These are phyloP conservation scores for Mus pahari DNA, from an alignment of 2,113 vertebrate genomes.

Conservation along the genomic window DNA sequence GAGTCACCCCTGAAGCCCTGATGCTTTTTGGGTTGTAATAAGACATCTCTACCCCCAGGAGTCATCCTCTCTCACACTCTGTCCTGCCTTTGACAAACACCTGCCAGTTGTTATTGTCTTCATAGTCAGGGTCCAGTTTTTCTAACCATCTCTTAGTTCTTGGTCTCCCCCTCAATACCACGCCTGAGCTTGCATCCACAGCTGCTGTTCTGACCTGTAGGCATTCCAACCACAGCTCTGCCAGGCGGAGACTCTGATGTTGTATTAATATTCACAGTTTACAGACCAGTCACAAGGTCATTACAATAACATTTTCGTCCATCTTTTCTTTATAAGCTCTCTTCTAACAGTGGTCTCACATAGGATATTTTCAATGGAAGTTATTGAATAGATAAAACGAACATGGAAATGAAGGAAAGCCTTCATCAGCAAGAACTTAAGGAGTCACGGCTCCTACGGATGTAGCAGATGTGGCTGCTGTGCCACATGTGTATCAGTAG, in stretches of 20 bases:
- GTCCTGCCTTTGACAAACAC: not conserved
- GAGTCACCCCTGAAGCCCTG: not conserved
- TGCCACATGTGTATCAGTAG: no score
- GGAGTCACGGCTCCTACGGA: not conserved
- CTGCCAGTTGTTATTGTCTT: not conserved
- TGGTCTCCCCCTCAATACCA: not conserved
- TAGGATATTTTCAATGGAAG: not conserved
- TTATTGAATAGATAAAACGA: not conserved
- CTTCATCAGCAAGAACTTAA: not conserved
- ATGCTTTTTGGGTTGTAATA: no score
- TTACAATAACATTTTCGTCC: not conserved
- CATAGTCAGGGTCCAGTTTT: not conserved
- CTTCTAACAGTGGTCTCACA: constrained; percentile 34
- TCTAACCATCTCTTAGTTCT: not conserved
- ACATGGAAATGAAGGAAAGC: not conserved
- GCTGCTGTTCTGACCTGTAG: not conserved
- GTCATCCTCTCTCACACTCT: not conserved
- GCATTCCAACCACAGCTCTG: not conserved
- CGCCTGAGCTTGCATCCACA: not conserved
- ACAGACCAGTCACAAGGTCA: no score
- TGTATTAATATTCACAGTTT: not conserved
- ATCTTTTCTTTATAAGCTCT: constrained; percentile 41
- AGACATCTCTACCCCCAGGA: no score
- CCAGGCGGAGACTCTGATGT: no score
- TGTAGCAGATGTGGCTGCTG: no score